These are phyloP conservation scores for Sterna hirundo DNA, from an alignment of 2,113 vertebrate genomes.

Conservation along the genomic window DNA sequence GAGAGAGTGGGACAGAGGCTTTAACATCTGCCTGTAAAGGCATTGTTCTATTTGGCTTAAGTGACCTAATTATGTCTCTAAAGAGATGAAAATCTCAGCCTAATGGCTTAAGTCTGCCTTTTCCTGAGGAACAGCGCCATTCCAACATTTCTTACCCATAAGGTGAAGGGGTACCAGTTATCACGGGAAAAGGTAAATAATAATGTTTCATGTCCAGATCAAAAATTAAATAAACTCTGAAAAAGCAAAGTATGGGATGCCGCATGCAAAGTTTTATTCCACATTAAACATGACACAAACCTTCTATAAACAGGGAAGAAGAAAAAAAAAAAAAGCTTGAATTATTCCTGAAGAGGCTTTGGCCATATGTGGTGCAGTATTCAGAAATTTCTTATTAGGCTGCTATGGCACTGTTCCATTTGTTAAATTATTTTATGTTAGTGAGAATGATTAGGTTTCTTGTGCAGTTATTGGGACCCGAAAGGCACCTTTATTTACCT, in stretches of 20 bases:
- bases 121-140: background rate
- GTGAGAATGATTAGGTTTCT: slow-evolving; percentile 68
- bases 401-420: slow-evolving; percentile 63
- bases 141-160: background rate
- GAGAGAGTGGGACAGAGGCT: background rate
- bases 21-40: background rate
- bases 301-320: background rate
- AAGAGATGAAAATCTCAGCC: background rate
- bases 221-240: background rate
- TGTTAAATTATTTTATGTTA: slow-evolving; percentile 70
- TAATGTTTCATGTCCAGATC: background rate
- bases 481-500: slow-evolving; percentile 71
- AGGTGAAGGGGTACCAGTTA: background rate
- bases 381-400: slow-evolving; percentile 62
- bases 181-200: background rate
- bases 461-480: slow-evolving; percentile 60
- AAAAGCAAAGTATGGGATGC: background rate
- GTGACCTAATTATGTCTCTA: background rate
- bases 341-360: slow-evolving; percentile 30
- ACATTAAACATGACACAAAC: background rate
- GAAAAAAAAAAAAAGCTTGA: background rate
- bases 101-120: background rate
- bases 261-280: background rate
- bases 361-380: slow-evolving; percentile 34
- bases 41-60: background rate